Evolutionary conservation across 2,888 invertebrate genomes (phyloP).

Genomic region (Fragum sueziense): DNA sequence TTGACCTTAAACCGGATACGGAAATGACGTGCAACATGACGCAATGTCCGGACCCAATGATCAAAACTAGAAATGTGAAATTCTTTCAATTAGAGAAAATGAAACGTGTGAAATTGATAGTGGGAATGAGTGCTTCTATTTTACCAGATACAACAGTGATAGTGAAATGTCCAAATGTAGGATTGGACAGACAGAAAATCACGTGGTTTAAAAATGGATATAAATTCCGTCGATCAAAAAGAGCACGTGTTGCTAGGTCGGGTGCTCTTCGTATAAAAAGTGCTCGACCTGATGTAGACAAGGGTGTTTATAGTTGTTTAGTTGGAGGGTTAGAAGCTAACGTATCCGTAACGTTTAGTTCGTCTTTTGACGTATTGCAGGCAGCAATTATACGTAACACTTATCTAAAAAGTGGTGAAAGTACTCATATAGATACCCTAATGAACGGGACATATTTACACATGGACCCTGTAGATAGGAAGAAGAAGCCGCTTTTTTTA

Average conservation of each 20-base stretch:
- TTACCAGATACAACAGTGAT: slow-evolving; percentile 75
- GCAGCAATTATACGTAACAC: slow-evolving; percentile 69
- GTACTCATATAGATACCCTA: slow-evolving; percentile 31
- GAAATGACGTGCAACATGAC: slow-evolving; percentile 67
- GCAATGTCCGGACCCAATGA: slow-evolving; percentile 69
- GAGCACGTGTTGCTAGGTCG: slow-evolving; percentile 64
- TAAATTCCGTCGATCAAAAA: slow-evolving; percentile 57
- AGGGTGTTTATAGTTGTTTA: slow-evolving; percentile 75
- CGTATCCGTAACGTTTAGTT: slow-evolving; percentile 69
- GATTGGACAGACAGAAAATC: slow-evolving; percentile 70
- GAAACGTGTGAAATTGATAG: slow-evolving; percentile 67
- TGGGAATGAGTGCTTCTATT: slow-evolving; percentile 74
- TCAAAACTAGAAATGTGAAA: slow-evolving; percentile 67
- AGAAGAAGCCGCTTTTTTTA: slow-evolving; percentile 65
- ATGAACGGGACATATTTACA: slow-evolving; percentile 58
- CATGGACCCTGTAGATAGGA: slow-evolving; percentile 72
- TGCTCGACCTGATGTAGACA: slow-evolving; percentile 69
- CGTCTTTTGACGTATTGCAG: slow-evolving; percentile 68
- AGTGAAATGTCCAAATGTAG: slow-evolving; percentile 74
- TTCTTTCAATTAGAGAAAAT: slow-evolving; percentile 75
- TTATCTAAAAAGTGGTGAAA: slow-evolving; percentile 27
- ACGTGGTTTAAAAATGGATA: slow-evolving; percentile 75
- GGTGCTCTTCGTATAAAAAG: slow-evolving; percentile 70
- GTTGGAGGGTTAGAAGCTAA: slow-evolving; percentile 70
- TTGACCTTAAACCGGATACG: slow-evolving; percentile 63